phyloP scores from a whole-genome alignment of 2,888 invertebrate genomes.

The Mactromeris polynyma region DNA sequence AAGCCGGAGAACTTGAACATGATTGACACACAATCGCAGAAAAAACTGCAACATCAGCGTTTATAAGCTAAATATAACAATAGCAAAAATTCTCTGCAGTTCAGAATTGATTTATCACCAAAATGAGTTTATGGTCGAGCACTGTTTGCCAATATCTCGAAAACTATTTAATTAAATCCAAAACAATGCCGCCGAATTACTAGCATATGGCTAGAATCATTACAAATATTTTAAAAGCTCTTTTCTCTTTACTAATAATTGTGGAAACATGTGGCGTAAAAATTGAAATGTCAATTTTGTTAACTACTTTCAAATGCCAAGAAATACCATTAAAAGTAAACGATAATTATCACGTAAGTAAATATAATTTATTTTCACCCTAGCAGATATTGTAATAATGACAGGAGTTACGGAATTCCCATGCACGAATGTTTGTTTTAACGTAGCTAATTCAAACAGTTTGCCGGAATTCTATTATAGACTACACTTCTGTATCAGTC shows the following conservation, averaged over 20 bases:
- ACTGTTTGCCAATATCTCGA: slow-evolving; percentile 22
- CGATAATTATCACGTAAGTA: background rate
- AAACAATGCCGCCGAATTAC: background rate
- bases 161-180: slow-evolving; percentile 21
- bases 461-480: background rate
- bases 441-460: slow-evolving; percentile 6
- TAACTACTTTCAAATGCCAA: slow-evolving; percentile 31
- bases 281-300: slow-evolving; percentile 37
- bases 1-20: background rate
- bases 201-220: slow-evolving; percentile 37
- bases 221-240: slow-evolving; percentile 50
- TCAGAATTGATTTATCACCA: background rate
- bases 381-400: background rate
- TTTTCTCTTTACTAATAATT: slow-evolving; percentile 26
- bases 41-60: background rate
- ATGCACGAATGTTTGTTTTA: background rate
- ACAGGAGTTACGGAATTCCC: background rate
- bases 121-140: background rate
- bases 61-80: background rate
- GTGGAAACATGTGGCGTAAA: slow-evolving; percentile 26
- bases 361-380: background rate
- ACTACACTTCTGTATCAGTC: too few relatives aligned
- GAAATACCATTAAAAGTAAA: slow-evolving; percentile 10
- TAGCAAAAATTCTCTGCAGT: background rate
- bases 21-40: background rate